Evolutionary conservation across 1,140 invertebrate species (phyloP).

Genomic region (Hyles euphorbiae): DNA sequence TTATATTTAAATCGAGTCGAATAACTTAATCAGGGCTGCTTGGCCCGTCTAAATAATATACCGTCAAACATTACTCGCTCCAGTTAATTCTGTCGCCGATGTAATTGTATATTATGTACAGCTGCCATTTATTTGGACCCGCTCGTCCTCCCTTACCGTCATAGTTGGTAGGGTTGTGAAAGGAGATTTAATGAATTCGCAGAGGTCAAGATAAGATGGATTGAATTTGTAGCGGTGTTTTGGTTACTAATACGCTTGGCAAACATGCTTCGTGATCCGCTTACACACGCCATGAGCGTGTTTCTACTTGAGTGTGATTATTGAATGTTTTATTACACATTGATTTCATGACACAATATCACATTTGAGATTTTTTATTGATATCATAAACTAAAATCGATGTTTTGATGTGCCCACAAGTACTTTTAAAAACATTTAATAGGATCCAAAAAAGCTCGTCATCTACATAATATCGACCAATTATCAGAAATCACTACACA

Average conservation of each 20-base stretch:
- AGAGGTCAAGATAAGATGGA: conserved; percentile 26
- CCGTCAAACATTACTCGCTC: conserved; percentile 33
- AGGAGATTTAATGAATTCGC: conserved; percentile 12
- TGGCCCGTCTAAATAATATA: conserved; percentile 36
- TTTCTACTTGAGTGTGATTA: conserved; percentile 21
- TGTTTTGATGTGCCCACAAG: no score
- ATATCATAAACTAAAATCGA: no score
- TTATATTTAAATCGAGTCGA: conserved; percentile 13
- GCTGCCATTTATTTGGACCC: conserved; percentile 19
- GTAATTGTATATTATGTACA: conserved; percentile 23
- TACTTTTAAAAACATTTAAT: no score
- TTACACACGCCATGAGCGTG: conserved; percentile 29
- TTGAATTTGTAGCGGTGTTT: conserved; percentile 30
- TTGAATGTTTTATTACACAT: conserved; percentile 18
- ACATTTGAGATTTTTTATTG: no score
- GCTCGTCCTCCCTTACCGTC: conserved; percentile 4
- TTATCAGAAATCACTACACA: no score
- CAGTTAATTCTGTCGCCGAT: conserved; percentile 33
- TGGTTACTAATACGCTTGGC: conserved; percentile 38
- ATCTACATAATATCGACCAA: no score
- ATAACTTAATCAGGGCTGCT: conserved; percentile 32
- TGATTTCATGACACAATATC: no score
- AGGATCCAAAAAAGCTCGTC: no score
- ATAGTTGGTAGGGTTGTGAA: neutral
- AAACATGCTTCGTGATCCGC: conserved; percentile 45